These are phyloP conservation scores for Lycopodina hypogea DNA, from an alignment of 37 sponge, comb jelly and placozoan genomes.

Conservation along the genomic window DNA sequence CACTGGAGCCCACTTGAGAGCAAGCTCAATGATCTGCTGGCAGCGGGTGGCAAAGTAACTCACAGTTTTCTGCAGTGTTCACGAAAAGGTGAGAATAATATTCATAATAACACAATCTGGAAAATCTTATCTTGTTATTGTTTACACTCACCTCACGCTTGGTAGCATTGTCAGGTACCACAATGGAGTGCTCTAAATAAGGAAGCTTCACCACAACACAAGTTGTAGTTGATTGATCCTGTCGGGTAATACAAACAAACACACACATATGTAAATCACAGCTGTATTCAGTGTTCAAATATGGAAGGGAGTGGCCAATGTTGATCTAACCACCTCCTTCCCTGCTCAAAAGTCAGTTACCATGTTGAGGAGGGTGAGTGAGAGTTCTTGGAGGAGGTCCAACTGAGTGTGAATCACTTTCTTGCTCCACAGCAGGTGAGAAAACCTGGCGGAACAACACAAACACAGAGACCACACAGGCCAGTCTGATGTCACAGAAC, in stretches of 20 bases:
- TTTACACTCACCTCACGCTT: slow-evolving; percentile 55
- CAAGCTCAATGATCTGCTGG: slow-evolving; percentile 62
- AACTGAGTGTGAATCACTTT: slow-evolving; percentile 58
- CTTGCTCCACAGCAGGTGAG: slow-evolving; percentile 72
- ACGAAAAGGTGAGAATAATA: neutral
- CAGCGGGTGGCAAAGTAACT: slow-evolving; percentile 63
- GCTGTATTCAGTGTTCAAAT: too few relatives aligned
- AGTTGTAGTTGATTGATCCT: slow-evolving; percentile 30
- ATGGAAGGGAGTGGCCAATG: neutral
- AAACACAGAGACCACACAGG: neutral
- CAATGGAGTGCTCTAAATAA: slow-evolving; percentile 29
- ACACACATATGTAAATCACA: neutral
- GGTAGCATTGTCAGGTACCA: slow-evolving; percentile 40
- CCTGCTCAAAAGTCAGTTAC: neutral
- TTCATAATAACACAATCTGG: neutral
- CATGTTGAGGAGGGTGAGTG: slow-evolving; percentile 32
- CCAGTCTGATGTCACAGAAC: too few relatives aligned
- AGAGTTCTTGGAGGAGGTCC: slow-evolving; percentile 65
- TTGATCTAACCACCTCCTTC: neutral
- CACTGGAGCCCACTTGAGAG: slow-evolving; percentile 59
- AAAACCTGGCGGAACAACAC: slow-evolving; percentile 35
- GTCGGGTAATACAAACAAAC: neutral
- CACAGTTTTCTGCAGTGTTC: slow-evolving; percentile 50
- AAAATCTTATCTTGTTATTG: neutral
- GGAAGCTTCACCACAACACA: slow-evolving; percentile 35